phyloP scores from a whole-genome alignment of 2,113 vertebrate genomes.

The Xenopus borealis region DNA sequence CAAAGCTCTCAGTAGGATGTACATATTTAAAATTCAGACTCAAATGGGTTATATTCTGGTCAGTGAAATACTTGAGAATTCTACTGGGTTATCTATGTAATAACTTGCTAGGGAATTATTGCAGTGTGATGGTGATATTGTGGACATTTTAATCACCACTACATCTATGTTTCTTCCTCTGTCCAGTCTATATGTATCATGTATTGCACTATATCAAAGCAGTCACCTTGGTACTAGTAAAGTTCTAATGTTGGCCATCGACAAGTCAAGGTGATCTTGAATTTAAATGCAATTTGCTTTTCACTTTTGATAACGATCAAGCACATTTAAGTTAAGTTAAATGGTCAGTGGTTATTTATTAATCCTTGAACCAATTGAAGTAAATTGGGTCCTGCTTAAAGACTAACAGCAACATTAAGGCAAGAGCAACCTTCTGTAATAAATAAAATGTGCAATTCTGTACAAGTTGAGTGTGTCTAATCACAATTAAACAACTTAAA shows the following conservation, averaged over 20 bases:
- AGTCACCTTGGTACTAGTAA: too few relatives aligned
- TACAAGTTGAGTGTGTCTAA: not conserved
- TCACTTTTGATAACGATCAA: slow-evolving; percentile 55
- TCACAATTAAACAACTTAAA: not conserved
- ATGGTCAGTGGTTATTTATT: slow-evolving; percentile 36
- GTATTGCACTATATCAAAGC: not conserved
- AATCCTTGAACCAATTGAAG: slow-evolving; percentile 38
- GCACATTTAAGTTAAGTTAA: slow-evolving; percentile 49
- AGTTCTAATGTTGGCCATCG: too few relatives aligned
- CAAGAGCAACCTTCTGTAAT: not conserved
- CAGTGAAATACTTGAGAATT: too few relatives aligned
- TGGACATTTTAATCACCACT: too few relatives aligned
- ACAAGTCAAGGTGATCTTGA: slow-evolving; percentile 26
- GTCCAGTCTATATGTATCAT: too few relatives aligned
- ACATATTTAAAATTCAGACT: too few relatives aligned
- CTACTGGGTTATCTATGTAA: too few relatives aligned
- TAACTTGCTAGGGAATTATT: too few relatives aligned
- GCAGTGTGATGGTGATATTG: too few relatives aligned
- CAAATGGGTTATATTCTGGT: too few relatives aligned
- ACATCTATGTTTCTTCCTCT: too few relatives aligned
- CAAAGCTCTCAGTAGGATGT: too few relatives aligned
- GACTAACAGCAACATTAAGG: not conserved
- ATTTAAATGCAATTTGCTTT: slow-evolving; percentile 25
- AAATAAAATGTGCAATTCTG: not conserved
- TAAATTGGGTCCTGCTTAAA: slow-evolving; percentile 24